These are phyloP conservation scores for Eubasilissa regina DNA, from an alignment of 1,140 invertebrate species.

Conservation along the genomic window DNA sequence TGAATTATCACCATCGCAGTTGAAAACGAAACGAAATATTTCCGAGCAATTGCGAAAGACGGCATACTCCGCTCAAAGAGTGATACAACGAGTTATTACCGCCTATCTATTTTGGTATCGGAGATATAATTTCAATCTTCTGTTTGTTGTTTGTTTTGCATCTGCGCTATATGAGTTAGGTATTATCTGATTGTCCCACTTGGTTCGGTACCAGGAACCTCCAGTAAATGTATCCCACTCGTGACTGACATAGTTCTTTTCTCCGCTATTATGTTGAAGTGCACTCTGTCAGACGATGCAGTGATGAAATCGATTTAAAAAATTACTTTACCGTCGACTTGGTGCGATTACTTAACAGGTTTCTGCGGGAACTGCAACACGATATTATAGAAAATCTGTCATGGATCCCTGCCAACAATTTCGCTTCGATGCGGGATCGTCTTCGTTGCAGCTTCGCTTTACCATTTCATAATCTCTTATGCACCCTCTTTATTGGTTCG, in stretches of 20 bases:
- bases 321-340: no score
- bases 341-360: no score
- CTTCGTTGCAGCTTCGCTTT: no score
- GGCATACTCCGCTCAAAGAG: conserved; percentile 25
- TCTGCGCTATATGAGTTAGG: conserved; percentile 15
- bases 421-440: no score
- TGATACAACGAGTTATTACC: conserved; percentile 53
- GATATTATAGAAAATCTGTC: no score
- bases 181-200: conserved; percentile 49
- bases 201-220: conserved; percentile 36
- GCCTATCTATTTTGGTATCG: conserved; percentile 45
- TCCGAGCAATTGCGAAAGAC: conserved; percentile 18
- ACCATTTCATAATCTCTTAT: no score
- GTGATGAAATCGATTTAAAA: conserved; percentile 11
- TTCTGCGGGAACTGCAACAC: no score
- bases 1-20: conserved; percentile 14
- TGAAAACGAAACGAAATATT: conserved; percentile 6
- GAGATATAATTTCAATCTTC: conserved; percentile 56
- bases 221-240: conserved; percentile 31
- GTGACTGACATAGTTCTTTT: conserved; percentile 56
- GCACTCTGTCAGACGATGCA: conserved; percentile 3
- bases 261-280: neutral
- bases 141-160: conserved; percentile 52
- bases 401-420: no score
- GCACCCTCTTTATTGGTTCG: no score